Base-by-base conservation (phyloP, 2,888 invertebrate genomes). In the Agonopterix heracliana region DNA sequence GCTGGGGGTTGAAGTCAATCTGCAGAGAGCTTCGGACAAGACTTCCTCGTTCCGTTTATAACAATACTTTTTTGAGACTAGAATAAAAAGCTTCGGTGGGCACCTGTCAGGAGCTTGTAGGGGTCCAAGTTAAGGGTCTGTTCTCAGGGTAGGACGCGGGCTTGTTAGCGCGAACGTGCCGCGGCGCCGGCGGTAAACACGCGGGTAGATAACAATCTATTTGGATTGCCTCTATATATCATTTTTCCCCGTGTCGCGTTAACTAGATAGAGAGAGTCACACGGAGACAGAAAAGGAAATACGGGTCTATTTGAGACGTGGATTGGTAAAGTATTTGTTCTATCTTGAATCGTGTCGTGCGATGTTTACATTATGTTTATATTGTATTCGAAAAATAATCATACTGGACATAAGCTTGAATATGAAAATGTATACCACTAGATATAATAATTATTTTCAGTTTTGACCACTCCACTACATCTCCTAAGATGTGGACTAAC, bases 211-310 rank as follows among this genome's bases (percentile, higher is more conserved):
- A 89, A 88, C 89, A 84, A 89, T 89, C 88, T 86, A 82, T 84
- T 87, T 83, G 87, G 81, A 89, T 89, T 89, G 89, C 84, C 84
- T 83, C 86, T 88, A 87, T 89, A 89, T 88, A 82, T 89, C 86
- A 88, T 89, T 88, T 88, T 87, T 86, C 81, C 82, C 76, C 73
- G 75, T 71, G 77, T 74, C 74, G 74, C 78, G 78, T 81, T 88
- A 89, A 89, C 88, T 89, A 84, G 87, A 85, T 81, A 79, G 74
- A 82, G 79, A 78, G 71, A 63, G 64, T 71, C 74, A 66, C 74
- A 68, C 68, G 60, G 61, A 60, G 66, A 73, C 67, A 66, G 68
- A 70, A 77, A 76, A 75, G 78, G 74, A 71, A 81, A 87, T 87
- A 82, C 84, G 84, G 87, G 87, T 67, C 72, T 74, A 73, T 74